Conservation (phyloP, 53 echinoderm and acorn worm genomes). For the Temnopleurus reevesii region DNA sequence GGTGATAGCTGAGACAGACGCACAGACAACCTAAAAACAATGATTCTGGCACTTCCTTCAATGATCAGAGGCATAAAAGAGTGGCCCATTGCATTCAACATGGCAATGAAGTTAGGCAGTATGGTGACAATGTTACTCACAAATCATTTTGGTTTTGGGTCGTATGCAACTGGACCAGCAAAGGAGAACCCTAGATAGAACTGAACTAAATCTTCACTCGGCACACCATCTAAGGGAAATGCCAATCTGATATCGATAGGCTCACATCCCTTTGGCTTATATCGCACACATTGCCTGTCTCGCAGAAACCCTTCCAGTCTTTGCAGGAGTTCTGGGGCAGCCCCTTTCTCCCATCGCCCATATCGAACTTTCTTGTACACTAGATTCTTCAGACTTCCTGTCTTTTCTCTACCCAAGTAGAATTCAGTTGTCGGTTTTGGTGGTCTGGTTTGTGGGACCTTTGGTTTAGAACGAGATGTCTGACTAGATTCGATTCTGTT, state of each 20-base stretch:
- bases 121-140: no score
- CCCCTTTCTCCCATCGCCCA: not conserved
- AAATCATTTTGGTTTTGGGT: no score
- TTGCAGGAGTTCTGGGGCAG: not conserved
- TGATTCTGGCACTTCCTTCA: no score
- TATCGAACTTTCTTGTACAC: not conserved
- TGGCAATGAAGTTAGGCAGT: no score
- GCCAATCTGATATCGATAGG: not conserved
- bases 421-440: slow-evolving; percentile 22
- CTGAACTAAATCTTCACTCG: slow-evolving; percentile 10
- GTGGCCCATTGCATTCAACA: no score
- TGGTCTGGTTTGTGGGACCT: not conserved
- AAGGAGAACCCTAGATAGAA: slow-evolving; percentile 47
- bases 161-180: slow-evolving; percentile 37
- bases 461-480: not conserved
- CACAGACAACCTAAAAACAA: no score
- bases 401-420: not conserved
- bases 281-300: not conserved
- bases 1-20: no score
- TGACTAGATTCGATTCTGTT: not conserved
- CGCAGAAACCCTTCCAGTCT: slow-evolving; percentile 27
- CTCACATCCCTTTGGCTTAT: not conserved
- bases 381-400: not conserved
- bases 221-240: not conserved
- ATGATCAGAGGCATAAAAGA: no score